Evolutionary conservation across 2,888 invertebrate species (phyloP), one percentile per base, ranked within the genome.

Genomic region (Melanchra persicariae): DNA sequence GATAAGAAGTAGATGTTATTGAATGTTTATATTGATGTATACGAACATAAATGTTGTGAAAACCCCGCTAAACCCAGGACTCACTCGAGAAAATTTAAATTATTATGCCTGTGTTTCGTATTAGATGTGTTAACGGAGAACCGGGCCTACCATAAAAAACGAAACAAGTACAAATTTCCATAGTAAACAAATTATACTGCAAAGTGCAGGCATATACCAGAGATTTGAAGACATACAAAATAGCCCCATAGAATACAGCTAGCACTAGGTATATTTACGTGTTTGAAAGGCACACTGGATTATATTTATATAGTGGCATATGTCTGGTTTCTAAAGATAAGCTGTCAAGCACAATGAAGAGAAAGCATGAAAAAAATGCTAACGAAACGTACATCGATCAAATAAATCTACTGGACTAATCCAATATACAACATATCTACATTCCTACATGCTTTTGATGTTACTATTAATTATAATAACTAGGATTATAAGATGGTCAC

Each of bases 101-200:
- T 10, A 52, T 30, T 54, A 68, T 19, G 60, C 69, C 64, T 74
- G 61, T 43, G 69, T 67, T 52, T 54, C 5, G 3, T 51, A 30
- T 45, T 58, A 30, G 67, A 40, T 55, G 81, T 75, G 75, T 49
- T 77, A 75, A 55, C 65, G 76, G 76, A 76, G 76, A 78, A 70
- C 76, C 64, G 62, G 77, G 65, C 61, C 43, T 43, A 70, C 26
- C 37, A 59, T 17, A 47, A 68, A 10, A 17, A 12, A 45, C 22
- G 58, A 68, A 37, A 47, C 26, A 47, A 81, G 78, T 78, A 78
- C 78, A 78, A 78, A 77, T 45, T 54, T 12, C 43, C 22, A 43
- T 34, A 30, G 6, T 12, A 30, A 57, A 51, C 40, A 72, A 49
- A 19, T 52, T 52, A 67, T 47, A 54, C 37, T 57, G 22, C 15